Evolutionary conservation across 2,888 invertebrate species (phyloP).

Genomic region (Drosophila austrosaltans): DNA sequence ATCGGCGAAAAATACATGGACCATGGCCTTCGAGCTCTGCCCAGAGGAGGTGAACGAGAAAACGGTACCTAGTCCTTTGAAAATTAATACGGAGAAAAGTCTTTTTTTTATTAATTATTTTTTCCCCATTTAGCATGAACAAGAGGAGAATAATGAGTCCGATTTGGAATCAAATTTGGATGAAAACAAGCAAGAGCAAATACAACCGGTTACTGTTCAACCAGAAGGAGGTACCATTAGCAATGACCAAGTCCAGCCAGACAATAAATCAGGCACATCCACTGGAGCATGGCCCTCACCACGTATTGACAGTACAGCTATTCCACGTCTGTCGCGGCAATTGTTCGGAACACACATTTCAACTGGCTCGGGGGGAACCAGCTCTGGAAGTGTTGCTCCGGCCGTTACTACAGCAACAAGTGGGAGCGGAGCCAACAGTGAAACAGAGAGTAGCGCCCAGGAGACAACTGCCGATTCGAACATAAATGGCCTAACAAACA

Average conservation of each 20-base stretch:
- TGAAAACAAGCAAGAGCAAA: constrained; percentile 70
- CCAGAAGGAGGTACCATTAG: constrained; percentile 31
- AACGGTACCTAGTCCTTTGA: constrained; percentile 56
- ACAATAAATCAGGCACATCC: constrained; percentile 50
- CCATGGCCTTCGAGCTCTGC: constrained; percentile 90
- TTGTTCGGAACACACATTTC: constrained; percentile 54
- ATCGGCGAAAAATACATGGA: constrained; percentile 94
- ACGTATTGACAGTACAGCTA: constrained; percentile 54
- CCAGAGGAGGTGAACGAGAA: constrained; percentile 86
- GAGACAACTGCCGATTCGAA: constrained; percentile 71
- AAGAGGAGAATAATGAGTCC: constrained; percentile 83
- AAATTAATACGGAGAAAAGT: background rate
- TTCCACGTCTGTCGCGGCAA: constrained; percentile 64
- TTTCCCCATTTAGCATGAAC: constrained; percentile 70
- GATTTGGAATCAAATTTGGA: constrained; percentile 81
- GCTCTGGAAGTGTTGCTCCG: constrained; percentile 11
- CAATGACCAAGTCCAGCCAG: constrained; percentile 32
- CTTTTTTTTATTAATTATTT: background rate
- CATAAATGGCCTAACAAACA: constrained; percentile 77
- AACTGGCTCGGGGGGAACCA: constrained; percentile 25
- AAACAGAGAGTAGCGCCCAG: constrained; percentile 62
- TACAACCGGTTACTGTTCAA: constrained; percentile 31
- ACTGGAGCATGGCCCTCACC: constrained; percentile 59
- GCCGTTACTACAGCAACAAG: constrained; percentile 32
- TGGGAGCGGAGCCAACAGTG: constrained; percentile 55